phyloP scores from a whole-genome alignment of 2,888 invertebrate genomes.

The Himalopsyche kuldschensis region DNA sequence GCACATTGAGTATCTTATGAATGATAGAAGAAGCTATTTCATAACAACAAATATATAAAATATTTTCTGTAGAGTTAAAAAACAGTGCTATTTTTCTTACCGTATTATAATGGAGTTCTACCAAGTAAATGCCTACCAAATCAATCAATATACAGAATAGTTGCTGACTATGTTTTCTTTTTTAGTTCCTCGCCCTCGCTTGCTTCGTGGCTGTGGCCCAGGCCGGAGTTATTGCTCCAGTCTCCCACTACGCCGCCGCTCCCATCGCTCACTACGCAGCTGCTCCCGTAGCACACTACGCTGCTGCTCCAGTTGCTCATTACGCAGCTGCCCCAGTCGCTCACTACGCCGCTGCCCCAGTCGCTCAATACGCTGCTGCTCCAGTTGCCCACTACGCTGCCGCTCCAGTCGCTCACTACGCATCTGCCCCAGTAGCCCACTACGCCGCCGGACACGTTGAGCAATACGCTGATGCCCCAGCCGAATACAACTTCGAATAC shows the following conservation, averaged over 20 bases:
- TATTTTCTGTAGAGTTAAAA: too few relatives aligned
- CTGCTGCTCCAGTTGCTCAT: background rate
- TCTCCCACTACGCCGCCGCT: constrained; percentile 16
- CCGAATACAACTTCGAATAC: constrained; percentile 33
- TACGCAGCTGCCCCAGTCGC: constrained; percentile 9
- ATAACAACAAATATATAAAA: too few relatives aligned
- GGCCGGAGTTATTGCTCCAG: constrained; percentile 22
- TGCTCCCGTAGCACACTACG: constrained; percentile 21
- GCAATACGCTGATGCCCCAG: constrained; percentile 15
- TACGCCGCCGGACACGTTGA: constrained; percentile 17
- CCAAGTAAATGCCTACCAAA: too few relatives aligned
- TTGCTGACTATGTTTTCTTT: background rate
- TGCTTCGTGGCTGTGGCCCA: constrained; percentile 30
- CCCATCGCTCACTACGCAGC: constrained; percentile 4
- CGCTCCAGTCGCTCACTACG: constrained; percentile 26
- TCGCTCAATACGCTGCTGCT: constrained; percentile 16
- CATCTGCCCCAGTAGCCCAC: constrained; percentile 13
- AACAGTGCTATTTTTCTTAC: too few relatives aligned
- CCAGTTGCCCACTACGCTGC: constrained; percentile 24
- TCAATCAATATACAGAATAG: too few relatives aligned
- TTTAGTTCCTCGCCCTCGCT: constrained; percentile 25
- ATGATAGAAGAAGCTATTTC: too few relatives aligned
- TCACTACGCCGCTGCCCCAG: constrained; percentile 21
- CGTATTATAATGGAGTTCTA: too few relatives aligned
- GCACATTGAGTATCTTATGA: too few relatives aligned